Base-by-base conservation (phyloP, 2,113 vertebrate species). In the Hirundichthys speculiger region DNA sequence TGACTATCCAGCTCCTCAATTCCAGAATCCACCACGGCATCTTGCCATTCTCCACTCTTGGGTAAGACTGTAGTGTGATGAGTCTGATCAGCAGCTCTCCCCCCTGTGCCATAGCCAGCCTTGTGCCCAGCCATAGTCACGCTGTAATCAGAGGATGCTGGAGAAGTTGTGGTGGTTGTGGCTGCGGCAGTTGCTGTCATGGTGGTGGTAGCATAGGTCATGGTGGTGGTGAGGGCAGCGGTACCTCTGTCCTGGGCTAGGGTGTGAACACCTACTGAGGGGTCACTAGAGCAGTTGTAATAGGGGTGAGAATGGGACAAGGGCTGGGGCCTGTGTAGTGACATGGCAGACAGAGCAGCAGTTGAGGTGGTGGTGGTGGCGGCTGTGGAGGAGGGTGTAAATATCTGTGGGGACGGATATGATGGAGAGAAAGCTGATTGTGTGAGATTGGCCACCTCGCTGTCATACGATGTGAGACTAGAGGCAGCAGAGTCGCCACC, bases 381-480 rank as follows among this genome's bases (percentile, higher is more conserved):
- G 38, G 70, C 38, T 18, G 79, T 42, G 16, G 89, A 78, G 19
- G 89, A 64, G 18, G 87, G 50, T 14, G 90, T 81, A 48, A 90
- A 89, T 52, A 85, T 83, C 38, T 92, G 90, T 14, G 91, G 75
- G 40, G 88, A 91, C 1, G 90, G 85, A 42, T 89, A 87, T 12
- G 91, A 90, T 11, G 92, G 90, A 15, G 93, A 94, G 13, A 88
- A 82, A 18, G 92, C 89, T 0, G 93, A 93, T 74, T 96, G 95
- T 5, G 96, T 97, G 58, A 97, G 92, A 56, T 93, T 96, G 53
- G 96, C 96, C 80, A 97, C 96, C 73, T 97, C 96, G 2, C 96
- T 97, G 86, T 97, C 96, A 0, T 97, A 97, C 16, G 96, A 97
- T 2, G 96, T 96, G 65, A 97, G 91, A 87, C 96, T 97, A 34